Base-by-base conservation (phyloP, 2,888 invertebrate species). In the Lysandra bellargus region DNA sequence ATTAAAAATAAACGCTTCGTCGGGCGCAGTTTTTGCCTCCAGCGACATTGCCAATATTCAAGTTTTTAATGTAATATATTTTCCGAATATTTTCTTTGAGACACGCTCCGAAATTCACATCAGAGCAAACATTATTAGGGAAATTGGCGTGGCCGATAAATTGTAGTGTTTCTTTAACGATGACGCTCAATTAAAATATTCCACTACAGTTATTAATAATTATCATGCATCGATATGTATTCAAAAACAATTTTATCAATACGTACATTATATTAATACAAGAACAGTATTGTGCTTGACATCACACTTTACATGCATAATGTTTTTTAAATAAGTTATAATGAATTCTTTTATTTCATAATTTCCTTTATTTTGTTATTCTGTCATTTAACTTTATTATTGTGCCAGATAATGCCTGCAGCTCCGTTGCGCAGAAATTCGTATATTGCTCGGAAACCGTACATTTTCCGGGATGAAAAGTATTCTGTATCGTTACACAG, bases 1-100 rank as follows among this genome's bases (percentile, higher is more conserved):
- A 91, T 90, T 84, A 84, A 85, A 85, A 85, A 83, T 81, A 81
- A 81, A 82, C 82, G 84, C 83, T 80, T 80, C 81, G 84, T 74
- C 78, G 81, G 69, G 73, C 82, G 80, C 79, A 80, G 81, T 80
- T 81, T 81, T 75, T 49, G 80, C 72, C 79, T 80, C 79, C 73
- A 78, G 80, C 80, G 78, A 78, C 80, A 76, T 75, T 53, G 73
- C 80, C 80, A 80, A 81, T 81, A 80, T 81, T 79, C 72, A 61
- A 40, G 78, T 72, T 72, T 79, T 76, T 64, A 76, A 79, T 61
- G 74, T 74, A 53, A 75, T 30, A 53, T 30, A 75, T 57, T 53
- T 57, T 33, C 33, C 69, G 33, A 17, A 37, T 69, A 37, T 69
- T 69, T 33, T 69, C 69, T 69, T 37, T 69, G 57, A 57, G 76